phyloP scores from a whole-genome alignment of 2,797 vertebrate genomes.

The Diplodus sargus region DNA sequence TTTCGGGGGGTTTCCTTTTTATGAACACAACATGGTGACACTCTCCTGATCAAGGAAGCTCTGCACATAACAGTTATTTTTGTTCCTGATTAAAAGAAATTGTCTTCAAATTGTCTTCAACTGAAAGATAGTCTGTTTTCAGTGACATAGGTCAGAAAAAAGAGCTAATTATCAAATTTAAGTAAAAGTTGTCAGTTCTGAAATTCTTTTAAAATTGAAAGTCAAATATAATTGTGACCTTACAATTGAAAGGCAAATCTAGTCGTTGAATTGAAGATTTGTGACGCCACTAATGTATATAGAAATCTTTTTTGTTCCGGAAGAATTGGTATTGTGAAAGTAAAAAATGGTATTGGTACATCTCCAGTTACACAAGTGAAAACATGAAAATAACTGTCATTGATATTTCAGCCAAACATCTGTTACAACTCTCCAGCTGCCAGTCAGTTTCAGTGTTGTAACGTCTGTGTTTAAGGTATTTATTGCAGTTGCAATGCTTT shows the following conservation, averaged over 20 bases:
- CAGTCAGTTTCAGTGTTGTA: conserved; percentile 21
- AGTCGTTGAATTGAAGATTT: too few relatives aligned
- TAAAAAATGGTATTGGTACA: too few relatives aligned
- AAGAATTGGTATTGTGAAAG: too few relatives aligned
- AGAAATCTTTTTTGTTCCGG: too few relatives aligned
- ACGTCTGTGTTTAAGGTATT: conserved; percentile 38
- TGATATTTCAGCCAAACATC: conserved; percentile 29
- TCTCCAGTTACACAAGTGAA: not conserved
- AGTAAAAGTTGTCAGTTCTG: not conserved
- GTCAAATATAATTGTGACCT: too few relatives aligned
- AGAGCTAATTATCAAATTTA: not conserved
- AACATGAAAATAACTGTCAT: not conserved
- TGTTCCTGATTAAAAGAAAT: not conserved
- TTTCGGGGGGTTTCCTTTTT: not conserved
- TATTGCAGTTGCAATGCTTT: conserved; percentile 27
- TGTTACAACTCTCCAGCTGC: conserved; percentile 23
- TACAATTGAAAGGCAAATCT: too few relatives aligned
- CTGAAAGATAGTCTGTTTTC: not conserved
- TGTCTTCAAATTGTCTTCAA: not conserved
- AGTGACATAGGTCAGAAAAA: not conserved
- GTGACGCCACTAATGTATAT: too few relatives aligned
- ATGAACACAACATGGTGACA: not conserved
- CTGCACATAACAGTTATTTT: not conserved
- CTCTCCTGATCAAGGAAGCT: not conserved
- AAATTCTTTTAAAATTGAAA: too few relatives aligned